Base-by-base conservation (phyloP, 1,140 invertebrate species). In the Pissodes strobi region DNA sequence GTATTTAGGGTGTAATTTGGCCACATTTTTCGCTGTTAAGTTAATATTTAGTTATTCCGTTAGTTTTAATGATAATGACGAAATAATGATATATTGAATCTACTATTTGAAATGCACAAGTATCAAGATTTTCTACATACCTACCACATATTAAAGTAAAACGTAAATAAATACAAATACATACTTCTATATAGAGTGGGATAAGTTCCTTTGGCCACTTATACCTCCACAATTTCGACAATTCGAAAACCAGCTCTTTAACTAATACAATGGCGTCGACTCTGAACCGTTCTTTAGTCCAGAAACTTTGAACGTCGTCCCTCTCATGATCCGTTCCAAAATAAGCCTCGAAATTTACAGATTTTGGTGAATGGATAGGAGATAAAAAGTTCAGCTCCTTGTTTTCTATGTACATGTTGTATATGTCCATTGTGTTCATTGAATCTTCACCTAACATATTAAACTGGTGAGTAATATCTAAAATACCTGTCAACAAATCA, bases 241-340 rank as follows among this genome's bases (percentile, higher is more conserved):
- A 75, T 67, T 82, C 81, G 69, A 79, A 76, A 2, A 86, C 79
- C 69, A 82, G 86, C 30, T 83, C 83, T 37, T 83, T 84, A 8
- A 90, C 73, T 48, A 89, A 80, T 39, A 85, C 82, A 72, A 88
- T 84, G 6, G 88, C 82, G 77, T 88, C 83, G 65, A 74, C 79
- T 55, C 79, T 77, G 17, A 73, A 66, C 58, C 75, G 78, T 45
- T 85, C 79, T 73, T 83, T 79, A 27, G 77, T 79, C 70, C 90
- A 84, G 69, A 90, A 89, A 37, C 79, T 73, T 60, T 83, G 79
- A 0, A 90, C 85, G 73, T 90, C 87, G 12, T 76, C 74, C 45
- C 74, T 80, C 82, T 91, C 90, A 22, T 75, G 71, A 21, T 87
- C 82, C 15, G 84, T 83, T 15, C 82, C 85, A 79, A 91, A 90